Evolutionary conservation across 2,113 vertebrate species (phyloP).

Genomic region (Podarcis raffonei): DNA sequence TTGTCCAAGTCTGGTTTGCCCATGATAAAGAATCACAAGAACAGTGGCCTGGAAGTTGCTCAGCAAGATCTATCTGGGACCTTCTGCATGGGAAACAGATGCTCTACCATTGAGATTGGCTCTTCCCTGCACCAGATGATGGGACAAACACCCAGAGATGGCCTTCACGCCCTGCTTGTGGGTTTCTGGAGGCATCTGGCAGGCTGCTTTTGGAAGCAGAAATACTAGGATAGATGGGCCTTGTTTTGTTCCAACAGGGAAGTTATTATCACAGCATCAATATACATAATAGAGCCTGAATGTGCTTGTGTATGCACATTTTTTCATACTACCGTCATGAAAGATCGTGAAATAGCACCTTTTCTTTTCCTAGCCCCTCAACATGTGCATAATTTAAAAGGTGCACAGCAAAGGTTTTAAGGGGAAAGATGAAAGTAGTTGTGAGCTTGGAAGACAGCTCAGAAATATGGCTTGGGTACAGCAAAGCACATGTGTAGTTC

Average conservation of each 20-base stretch:
- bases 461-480: constrained; percentile 1
- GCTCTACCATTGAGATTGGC: neutral
- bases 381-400: constrained; percentile 37
- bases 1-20: too few species aligned
- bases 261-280: neutral
- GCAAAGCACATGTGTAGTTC: neutral
- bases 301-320: constrained; percentile 25
- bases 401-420: constrained; percentile 28
- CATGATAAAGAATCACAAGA: too few species aligned
- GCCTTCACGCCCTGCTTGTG: neutral
- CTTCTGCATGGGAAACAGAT: too few species aligned
- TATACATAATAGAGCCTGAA: neutral
- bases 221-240: neutral
- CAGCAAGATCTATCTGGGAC: neutral
- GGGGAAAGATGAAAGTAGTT: constrained; percentile 29
- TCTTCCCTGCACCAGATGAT: neutral
- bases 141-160: neutral
- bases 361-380: constrained; percentile 19
- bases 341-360: constrained; percentile 16
- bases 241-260: neutral
- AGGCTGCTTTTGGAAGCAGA: neutral
- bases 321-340: constrained; percentile 3
- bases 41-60: too few species aligned
- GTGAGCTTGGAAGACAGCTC: constrained; percentile 14
- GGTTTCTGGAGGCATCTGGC: neutral